Conservation (phyloP, 2,797 vertebrate species). For the Morus bassanus region DNA sequence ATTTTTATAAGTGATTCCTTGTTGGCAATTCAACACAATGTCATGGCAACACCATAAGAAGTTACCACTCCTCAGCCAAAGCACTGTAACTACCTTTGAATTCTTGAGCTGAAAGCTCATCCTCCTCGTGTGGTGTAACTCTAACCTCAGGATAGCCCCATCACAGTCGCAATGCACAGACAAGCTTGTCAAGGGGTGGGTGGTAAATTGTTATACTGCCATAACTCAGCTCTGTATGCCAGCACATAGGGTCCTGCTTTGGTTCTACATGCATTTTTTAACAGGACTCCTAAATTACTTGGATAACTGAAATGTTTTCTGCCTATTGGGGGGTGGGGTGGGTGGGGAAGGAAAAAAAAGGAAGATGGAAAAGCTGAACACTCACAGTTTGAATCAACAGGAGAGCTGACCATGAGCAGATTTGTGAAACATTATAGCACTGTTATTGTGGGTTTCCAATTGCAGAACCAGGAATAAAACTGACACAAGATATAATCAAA, state of each 20-base stretch:
- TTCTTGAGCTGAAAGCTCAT: background rate
- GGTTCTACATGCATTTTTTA: background rate
- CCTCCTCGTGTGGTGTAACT: background rate
- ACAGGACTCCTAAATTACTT: background rate
- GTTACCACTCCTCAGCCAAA: background rate
- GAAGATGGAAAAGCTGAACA: background rate
- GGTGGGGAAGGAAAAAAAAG: too few relatives aligned
- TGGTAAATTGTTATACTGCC: background rate
- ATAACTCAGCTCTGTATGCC: background rate
- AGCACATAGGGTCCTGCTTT: background rate
- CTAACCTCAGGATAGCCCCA: background rate
- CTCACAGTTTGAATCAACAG: background rate
- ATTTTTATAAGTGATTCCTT: background rate
- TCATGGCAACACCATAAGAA: background rate
- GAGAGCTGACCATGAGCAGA: slow-evolving; percentile 18
- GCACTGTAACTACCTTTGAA: background rate
- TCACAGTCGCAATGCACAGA: background rate
- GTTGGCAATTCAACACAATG: background rate
- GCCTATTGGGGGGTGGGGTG: background rate
- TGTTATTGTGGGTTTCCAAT: slow-evolving; percentile 48
- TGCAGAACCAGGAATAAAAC: slow-evolving; percentile 44
- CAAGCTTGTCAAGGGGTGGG: background rate
- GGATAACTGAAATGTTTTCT: background rate
- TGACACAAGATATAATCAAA: slow-evolving; percentile 50
- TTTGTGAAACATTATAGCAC: slow-evolving; percentile 37